These are phyloP conservation scores for Cheilinus undulatus DNA, from an alignment of 2,113 vertebrate species.

Conservation along the genomic window DNA sequence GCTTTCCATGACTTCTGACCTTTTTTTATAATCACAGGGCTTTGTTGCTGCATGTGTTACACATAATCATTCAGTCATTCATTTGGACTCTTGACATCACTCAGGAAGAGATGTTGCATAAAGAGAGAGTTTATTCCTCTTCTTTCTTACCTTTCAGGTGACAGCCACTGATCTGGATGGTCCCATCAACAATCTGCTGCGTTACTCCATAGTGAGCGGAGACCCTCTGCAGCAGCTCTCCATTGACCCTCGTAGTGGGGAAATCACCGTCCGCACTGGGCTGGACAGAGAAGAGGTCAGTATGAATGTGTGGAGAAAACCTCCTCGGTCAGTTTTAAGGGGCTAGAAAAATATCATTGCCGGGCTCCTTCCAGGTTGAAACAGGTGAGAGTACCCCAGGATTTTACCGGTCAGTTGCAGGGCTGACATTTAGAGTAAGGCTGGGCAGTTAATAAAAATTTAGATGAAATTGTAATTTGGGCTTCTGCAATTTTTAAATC, in stretches of 20 bases:
- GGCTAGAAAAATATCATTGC: no score
- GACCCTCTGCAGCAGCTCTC: slow-evolving; percentile 89
- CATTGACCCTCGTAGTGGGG: slow-evolving; percentile 88
- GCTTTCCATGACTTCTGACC: background rate
- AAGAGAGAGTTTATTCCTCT: background rate
- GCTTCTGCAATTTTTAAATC: no score
- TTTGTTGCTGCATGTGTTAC: background rate
- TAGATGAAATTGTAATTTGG: no score
- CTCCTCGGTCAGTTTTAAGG: no score
- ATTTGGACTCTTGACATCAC: background rate
- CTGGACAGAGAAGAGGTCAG: slow-evolving; percentile 95
- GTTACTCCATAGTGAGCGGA: slow-evolving; percentile 90
- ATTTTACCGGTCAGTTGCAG: no score
- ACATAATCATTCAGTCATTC: background rate
- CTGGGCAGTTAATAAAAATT: no score
- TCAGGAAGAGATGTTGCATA: background rate
- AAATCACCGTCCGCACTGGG: slow-evolving; percentile 85
- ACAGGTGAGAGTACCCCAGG: no score
- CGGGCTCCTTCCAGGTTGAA: no score
- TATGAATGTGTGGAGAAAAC: no score
- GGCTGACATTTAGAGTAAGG: no score
- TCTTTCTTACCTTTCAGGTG: slow-evolving; percentile 78
- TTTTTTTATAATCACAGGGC: background rate
- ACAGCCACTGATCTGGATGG: slow-evolving; percentile 91
- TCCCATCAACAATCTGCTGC: slow-evolving; percentile 89